These are phyloP conservation scores for Hydrochoerus hydrochaeris DNA, from an alignment of 2,113 vertebrate species.

Conservation along the genomic window DNA sequence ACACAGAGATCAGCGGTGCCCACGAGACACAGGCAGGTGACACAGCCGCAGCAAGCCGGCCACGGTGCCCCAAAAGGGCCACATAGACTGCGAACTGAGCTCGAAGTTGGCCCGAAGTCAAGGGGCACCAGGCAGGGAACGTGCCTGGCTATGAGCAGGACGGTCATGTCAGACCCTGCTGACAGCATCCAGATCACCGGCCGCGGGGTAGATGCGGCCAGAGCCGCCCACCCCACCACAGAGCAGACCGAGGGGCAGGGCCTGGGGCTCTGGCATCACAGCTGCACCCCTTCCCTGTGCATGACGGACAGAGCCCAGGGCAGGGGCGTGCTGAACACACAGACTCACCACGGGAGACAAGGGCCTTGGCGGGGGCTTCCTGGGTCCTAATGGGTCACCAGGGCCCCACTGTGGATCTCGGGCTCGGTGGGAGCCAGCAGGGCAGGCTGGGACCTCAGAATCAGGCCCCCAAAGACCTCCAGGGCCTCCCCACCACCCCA, in stretches of 20 bases:
- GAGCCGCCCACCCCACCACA: too few relatives aligned
- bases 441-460: background rate
- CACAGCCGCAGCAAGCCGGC: background rate
- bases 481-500: background rate
- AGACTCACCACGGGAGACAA: rapidly evolving
- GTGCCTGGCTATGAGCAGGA: rapidly evolving
- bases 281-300: too few relatives aligned
- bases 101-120: rapidly evolving
- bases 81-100: background rate
- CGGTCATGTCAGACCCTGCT: background rate
- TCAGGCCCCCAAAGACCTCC: background rate
- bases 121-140: rapidly evolving
- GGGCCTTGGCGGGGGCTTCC: rapidly evolving
- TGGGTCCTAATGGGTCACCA: rapidly evolving
- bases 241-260: too few relatives aligned
- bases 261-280: background rate
- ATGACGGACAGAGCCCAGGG: rapidly evolving
- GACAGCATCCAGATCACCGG: background rate
- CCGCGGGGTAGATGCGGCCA: rapidly evolving
- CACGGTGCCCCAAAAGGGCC: background rate
- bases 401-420: background rate
- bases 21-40: background rate
- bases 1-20: background rate
- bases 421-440: rapidly evolving
- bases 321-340: rapidly evolving